Base-by-base conservation (phyloP, 2,113 vertebrate species). In the Odontesthes bonariensis region DNA sequence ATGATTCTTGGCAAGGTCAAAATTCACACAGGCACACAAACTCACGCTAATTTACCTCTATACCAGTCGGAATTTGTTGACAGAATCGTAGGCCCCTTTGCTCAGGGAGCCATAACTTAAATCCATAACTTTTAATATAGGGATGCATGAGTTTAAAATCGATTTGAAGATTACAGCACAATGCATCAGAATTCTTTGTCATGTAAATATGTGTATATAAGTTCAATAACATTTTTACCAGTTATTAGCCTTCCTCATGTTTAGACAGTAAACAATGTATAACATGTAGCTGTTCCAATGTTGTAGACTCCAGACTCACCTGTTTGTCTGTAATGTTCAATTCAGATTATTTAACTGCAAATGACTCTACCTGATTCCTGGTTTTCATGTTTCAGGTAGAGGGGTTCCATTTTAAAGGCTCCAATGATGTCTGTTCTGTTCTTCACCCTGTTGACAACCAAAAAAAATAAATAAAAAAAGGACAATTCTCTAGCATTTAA, bases 391-490 rank as follows among this genome's bases (percentile, higher is more conserved):
- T 95, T 96, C 67, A 99, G 93, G 77, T 99, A 99, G 38, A 97
- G 76, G 0, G 98, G 97, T 27, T 99, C 98, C 79, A 98, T 79
- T 76, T 97, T 98, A 87, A 99, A 99, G 75, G 98, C 96, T 66
- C 95, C 93, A 2, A 92, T 97, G 65, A 99, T 81, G 84, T 97
- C 96, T 1, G 86, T 32, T 88, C 96, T 95, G 44, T 93, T 96
- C 86, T 96, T 99, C 86, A 99, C 97, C 98, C 98, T 99, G 88
- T 60, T 73, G 38, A 86, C 7, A 77, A 13, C 2, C 23, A n/a
- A 13, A n/a, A n/a, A 33, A 27, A 27, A 2, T 27, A 27, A 27
- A 27, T 27, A 38, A 4, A 67, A 32, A 31, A 35, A 4, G 17
- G 12, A 6, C 3, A 19, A 10, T 46, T 27, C 23, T n/a, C 8